Conservation (phyloP, 2,113 vertebrate genomes). For the Perca schrenkii region DNA sequence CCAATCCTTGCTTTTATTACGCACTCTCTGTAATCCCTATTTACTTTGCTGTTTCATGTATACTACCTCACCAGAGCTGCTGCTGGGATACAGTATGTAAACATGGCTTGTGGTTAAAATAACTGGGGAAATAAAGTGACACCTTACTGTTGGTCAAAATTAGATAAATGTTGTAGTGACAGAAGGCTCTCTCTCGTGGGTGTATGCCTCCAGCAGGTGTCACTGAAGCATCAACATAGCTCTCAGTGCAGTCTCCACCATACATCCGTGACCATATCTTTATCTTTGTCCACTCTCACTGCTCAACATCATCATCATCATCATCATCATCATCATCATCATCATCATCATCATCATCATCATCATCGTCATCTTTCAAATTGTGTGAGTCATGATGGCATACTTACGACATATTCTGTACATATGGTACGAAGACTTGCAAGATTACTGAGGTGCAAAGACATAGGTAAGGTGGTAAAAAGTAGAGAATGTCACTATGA, state of each 20-base stretch:
- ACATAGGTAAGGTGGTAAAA: too few relatives aligned
- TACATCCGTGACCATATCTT: background rate
- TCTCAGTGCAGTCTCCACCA: slow-evolving; percentile 36
- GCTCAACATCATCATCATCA: background rate
- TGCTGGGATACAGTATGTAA: slow-evolving; percentile 4
- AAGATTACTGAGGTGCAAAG: background rate
- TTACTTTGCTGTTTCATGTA: background rate
- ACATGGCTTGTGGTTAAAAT: slow-evolving; percentile 4
- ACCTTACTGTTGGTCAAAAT: slow-evolving; percentile 15
- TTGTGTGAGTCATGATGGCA: background rate
- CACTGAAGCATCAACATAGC: slow-evolving; percentile 41
- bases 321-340: background rate
- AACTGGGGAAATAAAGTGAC: background rate
- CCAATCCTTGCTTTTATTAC: background rate
- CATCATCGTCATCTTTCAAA: background rate
- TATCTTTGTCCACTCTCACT: background rate
- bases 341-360: background rate
- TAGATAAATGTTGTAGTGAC: slow-evolving; percentile 1
- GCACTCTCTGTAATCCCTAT: background rate
- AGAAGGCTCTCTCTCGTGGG: background rate
- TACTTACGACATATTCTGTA: background rate
- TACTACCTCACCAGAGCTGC: background rate
- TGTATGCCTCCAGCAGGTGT: slow-evolving; percentile 69
- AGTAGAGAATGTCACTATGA: background rate
- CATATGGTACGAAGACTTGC: background rate